Percentiles rank a stretch among this genome's conserved stretches.
These are phyloP conservation scores for Belgica antarctica DNA, from an alignment of 2,888 invertebrate genomes.

Conservation along the genomic window DNA sequence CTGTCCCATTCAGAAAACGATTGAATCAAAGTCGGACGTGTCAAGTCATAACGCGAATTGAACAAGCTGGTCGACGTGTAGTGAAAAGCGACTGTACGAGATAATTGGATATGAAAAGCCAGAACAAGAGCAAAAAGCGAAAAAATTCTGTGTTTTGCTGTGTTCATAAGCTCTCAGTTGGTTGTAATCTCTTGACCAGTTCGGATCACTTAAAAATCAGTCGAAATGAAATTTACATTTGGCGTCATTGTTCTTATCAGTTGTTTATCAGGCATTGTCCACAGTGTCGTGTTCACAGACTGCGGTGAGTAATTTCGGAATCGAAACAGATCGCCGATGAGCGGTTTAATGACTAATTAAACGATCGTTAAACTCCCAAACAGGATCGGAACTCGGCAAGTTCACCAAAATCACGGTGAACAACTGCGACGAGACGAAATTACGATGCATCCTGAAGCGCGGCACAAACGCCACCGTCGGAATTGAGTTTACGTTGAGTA, in stretches of 20 bases:
- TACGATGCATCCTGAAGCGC: constrained; percentile 63
- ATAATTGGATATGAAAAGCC: constrained; percentile 22
- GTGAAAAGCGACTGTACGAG: no score
- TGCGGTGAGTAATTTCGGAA: constrained; percentile 48
- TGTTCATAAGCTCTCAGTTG: constrained; percentile 21
- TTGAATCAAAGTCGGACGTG: no score
- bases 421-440: constrained; percentile 60
- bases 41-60: no score
- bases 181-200: constrained; percentile 29
- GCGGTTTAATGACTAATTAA: no score
- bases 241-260: constrained; percentile 45
- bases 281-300: constrained; percentile 51
- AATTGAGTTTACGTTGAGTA: constrained; percentile 64
- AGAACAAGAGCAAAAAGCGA: not conserved
- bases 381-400: constrained; percentile 64
- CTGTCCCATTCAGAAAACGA: no score
- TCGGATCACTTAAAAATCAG: not conserved
- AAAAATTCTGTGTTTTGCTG: not conserved
- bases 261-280: constrained; percentile 46
- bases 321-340: not conserved
- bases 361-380: constrained; percentile 45
- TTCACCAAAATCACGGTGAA: constrained; percentile 61
- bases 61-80: no score
- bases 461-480: constrained; percentile 64
- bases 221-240: constrained; percentile 21